Base-by-base conservation (phyloP, 2,888 invertebrate species). In the Tanytarsus gracilentus region DNA sequence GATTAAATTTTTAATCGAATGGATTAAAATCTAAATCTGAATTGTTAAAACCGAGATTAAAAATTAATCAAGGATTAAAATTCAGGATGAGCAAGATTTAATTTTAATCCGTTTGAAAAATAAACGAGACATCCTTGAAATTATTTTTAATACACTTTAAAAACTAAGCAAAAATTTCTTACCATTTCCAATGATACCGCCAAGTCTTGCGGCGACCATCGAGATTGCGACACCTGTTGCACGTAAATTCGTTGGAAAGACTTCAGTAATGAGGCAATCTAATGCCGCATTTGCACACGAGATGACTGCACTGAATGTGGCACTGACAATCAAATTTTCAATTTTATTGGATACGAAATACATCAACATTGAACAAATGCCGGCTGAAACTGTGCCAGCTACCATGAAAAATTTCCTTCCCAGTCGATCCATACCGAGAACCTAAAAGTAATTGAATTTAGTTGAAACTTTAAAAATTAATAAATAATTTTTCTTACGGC, bases 181-280 rank as follows among this genome's bases (percentile, higher is more conserved):
- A 55, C 55, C 73, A 63, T 74, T 74, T 51, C 74, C 74, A 65
- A 85, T 81, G 69, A 94, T 93, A 66, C 94, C 93, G 65, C 92
- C 94, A 63, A 94, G 77, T 61, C 94, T 82, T 25, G 90, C 91
- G 21, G 92, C 86, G 36, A 90, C 90, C 85, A 91, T 90, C 1
- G 90, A 90, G 63, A 93, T 82, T 36, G 93, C 93, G 64, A 92
- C 88, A 64, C 93, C 92, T 48, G 93, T 93, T 52, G 93, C 92
- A 67, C 90, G 87, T 69, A 94, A 78, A 75, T 89, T 85, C 40
- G 94, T 94, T 30, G 94, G 94, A 72, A 93, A 94, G 63, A 94
- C 87, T 77, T 95, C 95, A 23, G 91, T 91, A 69, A 90, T 89
- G 66, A 95, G 81, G 70, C 94, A 94, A 77, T 93, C 93, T 63